Evolutionary conservation across 2,888 invertebrate species (phyloP), one percentile per base, ranked within the genome.

Genomic region (Rhagophthalmus giganteus): DNA sequence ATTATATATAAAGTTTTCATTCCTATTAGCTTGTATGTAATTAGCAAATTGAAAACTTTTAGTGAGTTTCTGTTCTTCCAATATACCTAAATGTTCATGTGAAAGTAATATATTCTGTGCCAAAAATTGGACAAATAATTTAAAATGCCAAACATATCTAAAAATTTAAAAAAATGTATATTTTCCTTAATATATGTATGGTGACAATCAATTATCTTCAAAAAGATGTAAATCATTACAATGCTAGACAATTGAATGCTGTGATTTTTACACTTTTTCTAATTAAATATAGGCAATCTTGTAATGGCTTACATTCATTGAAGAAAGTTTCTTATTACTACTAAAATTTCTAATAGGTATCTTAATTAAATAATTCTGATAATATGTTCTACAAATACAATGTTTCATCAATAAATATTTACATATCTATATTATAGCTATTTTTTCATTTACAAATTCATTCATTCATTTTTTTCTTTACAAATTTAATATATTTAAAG

Each of bases 221-320:
- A 24, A 16, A 15, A 38, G 12, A 14, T 42, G 32, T 50, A 50
- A 37, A 14, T 38, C 38, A 44, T 42, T 32, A 33, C 33, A 39
- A 27, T 11, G 25, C 8, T 50, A 37, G 24, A 49, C 31, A 42
- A 37, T 37, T 42, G 31, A 50, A 42, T 37, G 44, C 50, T 50
- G 50, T 50, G 50, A 50, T 50, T 50, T 47, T 50, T 44, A 37
- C 42, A 42, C 42, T 16, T 50, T 49, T 24, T 39, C 39, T 24
- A 44, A 50, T 11, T 25, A 40, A 32, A 35, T 24, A 11, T 42
- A 33, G 42, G 30, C 9, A 10, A n/a, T 25, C 20, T 20, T 42
- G 44, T 44, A 37, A 38, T 44, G 50, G 20, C 25, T 50, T 42
- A 32, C 40, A 35, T 30, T 24, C n/a, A 31, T n/a, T 25, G 15